Percentiles rank a stretch among this genome's conserved stretches.
Evolutionary conservation across 2,113 vertebrate genomes (phyloP).

Genomic region (Colius striatus): DNA sequence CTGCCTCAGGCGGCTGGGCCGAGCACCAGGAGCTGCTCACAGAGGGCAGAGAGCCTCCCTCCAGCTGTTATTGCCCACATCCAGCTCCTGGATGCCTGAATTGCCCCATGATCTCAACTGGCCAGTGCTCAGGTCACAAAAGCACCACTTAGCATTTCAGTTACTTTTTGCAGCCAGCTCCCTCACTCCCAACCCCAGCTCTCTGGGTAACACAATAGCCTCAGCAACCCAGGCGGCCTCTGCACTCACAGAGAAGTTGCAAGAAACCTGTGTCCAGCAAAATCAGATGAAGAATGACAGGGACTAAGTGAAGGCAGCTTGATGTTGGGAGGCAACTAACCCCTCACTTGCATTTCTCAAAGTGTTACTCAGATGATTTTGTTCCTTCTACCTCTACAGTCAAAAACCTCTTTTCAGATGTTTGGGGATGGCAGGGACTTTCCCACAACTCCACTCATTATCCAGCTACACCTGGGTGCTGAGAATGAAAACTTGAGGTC

Average conservation of each 20-base stretch:
- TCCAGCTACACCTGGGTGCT: neutral
- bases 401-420: neutral
- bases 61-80: neutral
- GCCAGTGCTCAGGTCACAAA: neutral
- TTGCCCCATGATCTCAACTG: neutral
- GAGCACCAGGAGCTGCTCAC: neutral
- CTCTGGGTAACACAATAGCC: neutral
- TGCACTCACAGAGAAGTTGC: neutral
- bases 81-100: neutral
- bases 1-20: neutral
- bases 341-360: neutral
- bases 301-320: neutral
- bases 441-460: neutral
- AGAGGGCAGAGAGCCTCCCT: neutral
- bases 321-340: neutral
- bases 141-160: neutral
- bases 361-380: neutral
- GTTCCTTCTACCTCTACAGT: neutral
- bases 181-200: neutral
- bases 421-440: neutral
- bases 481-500: neutral
- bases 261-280: neutral
- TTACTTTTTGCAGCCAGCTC: neutral
- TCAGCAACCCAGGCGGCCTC: neutral
- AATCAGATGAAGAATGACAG: neutral